phyloP scores from a whole-genome alignment of 2,888 invertebrate species.

The Nowickia ferox region DNA sequence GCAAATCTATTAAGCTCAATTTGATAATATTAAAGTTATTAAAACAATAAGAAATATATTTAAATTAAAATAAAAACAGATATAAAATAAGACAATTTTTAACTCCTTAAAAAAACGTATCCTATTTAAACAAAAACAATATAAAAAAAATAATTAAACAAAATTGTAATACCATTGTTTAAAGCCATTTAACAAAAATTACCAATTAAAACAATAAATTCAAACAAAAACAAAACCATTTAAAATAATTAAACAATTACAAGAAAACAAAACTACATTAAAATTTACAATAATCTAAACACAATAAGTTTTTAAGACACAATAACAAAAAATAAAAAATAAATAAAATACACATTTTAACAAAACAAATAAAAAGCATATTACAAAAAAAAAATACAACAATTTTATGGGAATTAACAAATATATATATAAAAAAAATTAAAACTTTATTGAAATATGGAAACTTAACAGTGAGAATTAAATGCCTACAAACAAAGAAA shows the following conservation, averaged over 20 bases:
- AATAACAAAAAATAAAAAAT: conserved; percentile 46
- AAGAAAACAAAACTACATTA: conserved; percentile 55
- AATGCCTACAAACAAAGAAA: conserved; percentile 68
- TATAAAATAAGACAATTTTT: conserved; percentile 63
- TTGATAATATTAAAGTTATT: conserved; percentile 69
- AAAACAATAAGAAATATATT: conserved; percentile 56
- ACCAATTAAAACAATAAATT: conserved; percentile 68
- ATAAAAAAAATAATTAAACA: conserved; percentile 43
- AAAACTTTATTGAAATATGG: conserved; percentile 67
- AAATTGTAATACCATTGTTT: conserved; percentile 67
- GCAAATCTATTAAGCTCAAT: conserved; percentile 72
- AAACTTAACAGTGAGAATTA: conserved; percentile 72
- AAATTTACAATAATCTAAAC: conserved; percentile 64
- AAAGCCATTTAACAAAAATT: conserved; percentile 71
- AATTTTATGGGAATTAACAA: conserved; percentile 60
- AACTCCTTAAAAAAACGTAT: conserved; percentile 71
- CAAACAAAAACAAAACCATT: conserved; percentile 37
- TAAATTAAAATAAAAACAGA: conserved; percentile 11
- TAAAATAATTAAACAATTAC: conserved; percentile 42
- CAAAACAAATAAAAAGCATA: conserved; percentile 49
- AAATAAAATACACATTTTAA: conserved; percentile 60
- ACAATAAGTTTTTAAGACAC: conserved; percentile 66
- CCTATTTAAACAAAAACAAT: conserved; percentile 63
- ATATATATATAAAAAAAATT: conserved; percentile 25
- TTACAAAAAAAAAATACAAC: conserved; percentile 34